Evolutionary conservation across 1,140 invertebrate species (phyloP).

Genomic region (Apis dorsata): DNA sequence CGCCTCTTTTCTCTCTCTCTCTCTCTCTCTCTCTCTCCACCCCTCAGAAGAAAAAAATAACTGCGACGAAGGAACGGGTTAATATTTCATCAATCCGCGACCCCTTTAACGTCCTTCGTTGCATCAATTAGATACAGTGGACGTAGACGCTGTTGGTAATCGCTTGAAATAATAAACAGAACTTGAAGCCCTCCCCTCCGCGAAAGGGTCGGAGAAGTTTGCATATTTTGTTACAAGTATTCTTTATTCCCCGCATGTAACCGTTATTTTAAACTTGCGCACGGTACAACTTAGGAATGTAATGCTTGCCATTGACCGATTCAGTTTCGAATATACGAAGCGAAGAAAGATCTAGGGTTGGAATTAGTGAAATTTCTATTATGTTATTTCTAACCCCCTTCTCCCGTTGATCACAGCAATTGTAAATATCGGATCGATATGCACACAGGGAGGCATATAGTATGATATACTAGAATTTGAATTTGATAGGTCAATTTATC

Average conservation of each 20-base stretch:
- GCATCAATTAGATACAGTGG: constrained; percentile 33
- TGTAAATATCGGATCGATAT: neutral
- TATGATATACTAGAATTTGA: no score
- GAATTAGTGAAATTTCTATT: neutral
- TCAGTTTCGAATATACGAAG: neutral
- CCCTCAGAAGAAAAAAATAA: constrained; percentile 1
- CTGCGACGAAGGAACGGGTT: constrained; percentile 27
- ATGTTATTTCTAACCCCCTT: neutral
- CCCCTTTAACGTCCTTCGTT: constrained; percentile 24
- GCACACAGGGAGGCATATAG: no score
- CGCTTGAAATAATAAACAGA: constrained; percentile 41
- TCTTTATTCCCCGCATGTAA: neutral
- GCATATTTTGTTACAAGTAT: constrained; percentile 4
- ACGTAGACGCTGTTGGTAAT: constrained; percentile 14
- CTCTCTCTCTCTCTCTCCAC: neutral
- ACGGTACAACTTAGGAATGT: neutral
- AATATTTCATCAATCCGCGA: constrained; percentile 47
- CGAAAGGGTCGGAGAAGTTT: neutral
- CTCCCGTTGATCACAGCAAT: neutral
- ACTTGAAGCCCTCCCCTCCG: neutral
- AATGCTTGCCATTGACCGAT: neutral
- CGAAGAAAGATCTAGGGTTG: neutral
- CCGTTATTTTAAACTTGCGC: constrained; percentile 1
- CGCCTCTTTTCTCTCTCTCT: neutral
- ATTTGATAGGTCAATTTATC: neutral